Evolutionary conservation across 2,888 invertebrate genomes (phyloP), one percentile per base, ranked within the genome.

Genomic region (Ectemnius continuus): DNA sequence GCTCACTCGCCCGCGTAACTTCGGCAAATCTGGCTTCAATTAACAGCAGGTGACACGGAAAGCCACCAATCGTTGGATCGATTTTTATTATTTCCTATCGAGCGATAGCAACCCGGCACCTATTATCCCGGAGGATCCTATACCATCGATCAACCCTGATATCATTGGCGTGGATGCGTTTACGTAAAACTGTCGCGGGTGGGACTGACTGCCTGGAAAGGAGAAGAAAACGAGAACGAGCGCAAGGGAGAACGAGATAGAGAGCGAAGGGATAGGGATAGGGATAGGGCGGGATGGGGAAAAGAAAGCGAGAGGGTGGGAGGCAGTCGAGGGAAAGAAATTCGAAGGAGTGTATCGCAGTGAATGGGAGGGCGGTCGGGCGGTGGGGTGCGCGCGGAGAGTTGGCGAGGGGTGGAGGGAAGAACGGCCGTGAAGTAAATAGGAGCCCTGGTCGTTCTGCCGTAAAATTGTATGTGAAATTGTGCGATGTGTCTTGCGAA

Each of bases 391-490:
- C 76, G 61, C 59, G 64, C 58, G 62, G 76, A 65, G 36, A 6
- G 8, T 11, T 0, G 36, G 8, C 36, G 36, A 36, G 36, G 36
- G 36, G 8, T 36, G 8, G 36, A 69, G 75, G 82, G 82, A 82
- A 81, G 87, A 84, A 86, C 85, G 88, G 81, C 88, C 85, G 84
- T 85, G 89, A 88, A 88, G 89, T 89, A 89, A 89, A 89, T 89
- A 90, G 90, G 86, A 90, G 87, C 87, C 86, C 87, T 89, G 89
- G 85, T 87, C 86, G 87, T 88, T 91, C 90, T 90, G 85, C 89
- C 91, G 91, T 90, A 91, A 91, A 91, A 91, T 91, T 91, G 91
- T 91, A 90, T 89, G 90, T 90, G 90, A 90, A 90, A 91, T 91
- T 90, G 90, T 88, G 90, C 90, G 89, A 90, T 90, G 91, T 90